Base-by-base conservation (phyloP, 2,888 invertebrate genomes). In the Galerucella calmariensis region DNA sequence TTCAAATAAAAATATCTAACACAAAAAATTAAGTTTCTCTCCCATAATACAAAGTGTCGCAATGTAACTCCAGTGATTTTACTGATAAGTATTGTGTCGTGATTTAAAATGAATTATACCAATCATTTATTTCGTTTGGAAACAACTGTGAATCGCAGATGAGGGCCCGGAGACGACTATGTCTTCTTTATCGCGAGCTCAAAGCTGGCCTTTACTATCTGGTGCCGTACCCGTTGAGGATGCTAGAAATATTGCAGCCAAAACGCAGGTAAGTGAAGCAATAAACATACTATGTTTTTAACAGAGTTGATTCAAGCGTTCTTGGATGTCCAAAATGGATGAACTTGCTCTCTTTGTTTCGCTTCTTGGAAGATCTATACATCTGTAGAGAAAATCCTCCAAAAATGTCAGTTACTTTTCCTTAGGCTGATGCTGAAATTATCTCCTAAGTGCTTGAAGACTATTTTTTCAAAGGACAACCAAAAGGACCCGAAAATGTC, bases 191-290 rank as follows among this genome's bases (percentile, higher is more conserved):
- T 87, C 88, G 75, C 87, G 89, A 56, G 89, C 90, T 72, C 88
- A 88, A 82, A 89, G 89, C 79, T 89, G 90, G 89, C 90, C 90
- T 72, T 82, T 89, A 77, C 81, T 90, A 53, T 82, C 85, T 48
- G 84, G 85, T 74, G 83, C 90, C 86, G 85, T 90, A 87, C 85
- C 89, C 86, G 84, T 89, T 87, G 90, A 90, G 82, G 90, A 90
- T 81, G 89, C 81, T 27, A 79, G 84, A 66, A 84, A 82, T 74
- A 78, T 82, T 24, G 81, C 83, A 62, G 81, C 85, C 72, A 84
- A 83, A 78, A 82, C 83, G 27, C 83, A 83, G 82, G 83, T 83
- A 67, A 73, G 75, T 51, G 8, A 9, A 35, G 11, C 12, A 2
- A 24, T 51, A 53, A 53, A n/a, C 5, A 53, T 8, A 14, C 5